Evolutionary conservation across 2,797 vertebrate genomes (phyloP).

Genomic region (Hylomyscus alleni): DNA sequence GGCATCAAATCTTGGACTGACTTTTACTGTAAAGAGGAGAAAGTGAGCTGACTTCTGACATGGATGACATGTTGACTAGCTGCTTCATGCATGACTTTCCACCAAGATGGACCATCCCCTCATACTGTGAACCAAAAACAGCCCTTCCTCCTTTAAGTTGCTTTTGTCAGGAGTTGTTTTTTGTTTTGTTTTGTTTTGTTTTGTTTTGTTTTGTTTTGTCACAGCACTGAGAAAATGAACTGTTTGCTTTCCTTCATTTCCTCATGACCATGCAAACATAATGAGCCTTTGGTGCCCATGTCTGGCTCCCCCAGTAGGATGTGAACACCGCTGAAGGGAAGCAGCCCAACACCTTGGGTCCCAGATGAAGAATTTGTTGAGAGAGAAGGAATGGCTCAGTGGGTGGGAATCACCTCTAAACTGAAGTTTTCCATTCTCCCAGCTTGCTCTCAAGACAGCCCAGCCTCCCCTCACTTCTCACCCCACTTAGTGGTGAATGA

Average conservation of each 20-base stretch:
- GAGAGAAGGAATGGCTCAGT: background rate
- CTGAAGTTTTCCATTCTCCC: background rate
- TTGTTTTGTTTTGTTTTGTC: background rate
- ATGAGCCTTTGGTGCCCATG: background rate
- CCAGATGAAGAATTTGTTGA: background rate
- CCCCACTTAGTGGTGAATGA: conserved; percentile 10
- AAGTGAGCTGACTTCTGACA: background rate
- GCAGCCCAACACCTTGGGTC: background rate
- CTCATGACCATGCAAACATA: background rate
- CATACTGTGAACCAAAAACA: background rate
- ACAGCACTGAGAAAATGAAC: background rate
- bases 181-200: no score
- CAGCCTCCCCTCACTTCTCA: background rate
- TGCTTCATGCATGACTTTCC: background rate
- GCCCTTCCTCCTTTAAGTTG: background rate
- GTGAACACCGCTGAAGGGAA: rapidly evolving
- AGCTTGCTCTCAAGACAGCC: background rate
- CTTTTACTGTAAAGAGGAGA: background rate
- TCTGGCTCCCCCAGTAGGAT: background rate
- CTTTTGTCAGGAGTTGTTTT: background rate
- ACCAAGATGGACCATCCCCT: background rate
- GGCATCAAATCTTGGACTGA: background rate
- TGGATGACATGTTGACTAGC: background rate
- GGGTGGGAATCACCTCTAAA: background rate
- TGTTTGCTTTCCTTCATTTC: background rate